Evolutionary conservation across 2,113 vertebrate genomes (phyloP).

Genomic region (Neodon shergylaensis): DNA sequence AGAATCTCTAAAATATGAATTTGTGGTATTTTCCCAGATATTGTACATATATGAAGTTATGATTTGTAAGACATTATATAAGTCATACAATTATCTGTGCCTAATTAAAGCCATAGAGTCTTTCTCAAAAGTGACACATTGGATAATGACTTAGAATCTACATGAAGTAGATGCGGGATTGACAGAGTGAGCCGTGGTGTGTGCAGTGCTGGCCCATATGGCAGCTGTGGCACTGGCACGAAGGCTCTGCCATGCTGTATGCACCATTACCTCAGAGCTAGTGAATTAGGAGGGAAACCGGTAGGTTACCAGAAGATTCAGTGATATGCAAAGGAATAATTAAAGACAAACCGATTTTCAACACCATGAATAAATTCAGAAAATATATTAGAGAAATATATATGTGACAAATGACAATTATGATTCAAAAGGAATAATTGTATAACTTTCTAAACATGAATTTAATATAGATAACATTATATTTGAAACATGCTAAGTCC

Average conservation of each 20-base stretch:
- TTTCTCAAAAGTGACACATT: background rate
- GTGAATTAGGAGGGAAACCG: background rate
- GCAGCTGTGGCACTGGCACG: background rate
- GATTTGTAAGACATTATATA: background rate
- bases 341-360: background rate
- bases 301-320: background rate
- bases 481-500: background rate
- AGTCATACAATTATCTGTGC: background rate
- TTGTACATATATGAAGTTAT: background rate
- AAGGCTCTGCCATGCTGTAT: background rate
- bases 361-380: background rate
- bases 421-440: constrained; percentile 17
- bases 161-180: background rate
- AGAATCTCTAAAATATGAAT: constrained; percentile 49
- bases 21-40: background rate
- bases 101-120: background rate
- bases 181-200: background rate
- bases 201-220: background rate
- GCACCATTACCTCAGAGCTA: background rate
- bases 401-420: background rate
- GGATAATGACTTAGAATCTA: background rate
- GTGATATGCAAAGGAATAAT: background rate
- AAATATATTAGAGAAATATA: background rate
- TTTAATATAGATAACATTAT: background rate
- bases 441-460: background rate